These are phyloP conservation scores for Kradibia gibbosae DNA, from an alignment of 1,140 invertebrate species.

Conservation along the genomic window DNA sequence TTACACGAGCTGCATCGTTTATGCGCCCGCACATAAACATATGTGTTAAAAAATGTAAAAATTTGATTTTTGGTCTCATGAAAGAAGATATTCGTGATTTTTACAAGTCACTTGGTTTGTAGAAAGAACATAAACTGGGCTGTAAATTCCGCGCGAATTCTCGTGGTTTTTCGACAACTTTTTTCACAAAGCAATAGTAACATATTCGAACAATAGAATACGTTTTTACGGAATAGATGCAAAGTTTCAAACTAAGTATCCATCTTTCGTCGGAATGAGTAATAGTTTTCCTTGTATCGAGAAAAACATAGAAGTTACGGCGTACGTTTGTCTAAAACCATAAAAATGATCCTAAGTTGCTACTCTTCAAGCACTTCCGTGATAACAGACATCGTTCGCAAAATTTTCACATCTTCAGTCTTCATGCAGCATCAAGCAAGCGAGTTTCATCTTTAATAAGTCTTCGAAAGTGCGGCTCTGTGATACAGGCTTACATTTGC, in stretches of 20 bases:
- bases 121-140: conserved; percentile 12
- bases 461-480: not conserved
- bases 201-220: conserved; percentile 17
- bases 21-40: no score
- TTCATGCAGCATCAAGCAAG: not conserved
- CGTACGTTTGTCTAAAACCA: not conserved
- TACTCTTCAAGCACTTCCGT: not conserved
- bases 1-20: not conserved
- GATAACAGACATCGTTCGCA: not conserved
- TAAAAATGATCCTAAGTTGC: not conserved
- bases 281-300: conserved; percentile 7
- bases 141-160: not conserved
- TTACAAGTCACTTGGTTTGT: conserved; percentile 14
- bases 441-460: conserved; percentile 3
- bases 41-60: conserved; percentile 1
- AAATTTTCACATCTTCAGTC: not conserved
- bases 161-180: conserved; percentile 1
- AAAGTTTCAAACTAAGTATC: not conserved
- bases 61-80: not conserved
- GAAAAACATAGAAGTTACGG: not conserved
- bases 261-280: not conserved
- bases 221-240: not conserved
- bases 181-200: not conserved
- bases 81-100: conserved; percentile 24
- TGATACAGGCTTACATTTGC: not conserved